A percentile compares a stretch with the other conserved stretches of the same genome.
Conservation (phyloP, 2,113 vertebrate genomes). For the Rattus norvegicus region GRCr8 NC_086023.1:145737501-145738000, state of each 20-base stretch:
- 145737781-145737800: no score
- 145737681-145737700: not conserved
- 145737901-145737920: not conserved
- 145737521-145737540: no score
- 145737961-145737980: not conserved
- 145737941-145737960: not conserved
- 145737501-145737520: not conserved
- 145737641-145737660: not conserved
- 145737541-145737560: no score
- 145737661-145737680: no score
- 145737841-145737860: not conserved
- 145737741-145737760: not conserved
- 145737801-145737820: no score
- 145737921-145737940: no score
- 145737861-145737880: not conserved
- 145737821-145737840: not conserved
- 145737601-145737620: not conserved
- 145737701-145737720: not conserved
- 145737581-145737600: not conserved
- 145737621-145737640: not conserved
- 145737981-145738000: not conserved
- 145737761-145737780: not conserved
- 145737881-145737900: not conserved
- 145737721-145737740: not conserved
- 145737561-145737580: not conserved